These are phyloP conservation scores for Girardinichthys multiradiatus DNA, from an alignment of 2,113 vertebrate genomes.

Conservation along the genomic window DNA sequence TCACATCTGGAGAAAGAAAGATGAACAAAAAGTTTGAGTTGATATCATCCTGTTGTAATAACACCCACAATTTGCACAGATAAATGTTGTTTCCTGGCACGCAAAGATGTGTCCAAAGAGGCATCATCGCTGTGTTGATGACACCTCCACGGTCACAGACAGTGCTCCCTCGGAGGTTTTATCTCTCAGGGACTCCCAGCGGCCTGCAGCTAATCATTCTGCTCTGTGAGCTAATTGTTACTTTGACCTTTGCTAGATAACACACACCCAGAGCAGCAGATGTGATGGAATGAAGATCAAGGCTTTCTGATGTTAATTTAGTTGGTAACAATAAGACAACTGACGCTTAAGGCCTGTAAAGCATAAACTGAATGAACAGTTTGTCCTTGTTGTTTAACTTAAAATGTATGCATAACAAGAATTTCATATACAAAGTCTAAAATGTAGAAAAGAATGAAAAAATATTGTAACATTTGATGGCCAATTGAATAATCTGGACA, in stretches of 20 bases:
- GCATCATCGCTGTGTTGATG: constrained; percentile 22
- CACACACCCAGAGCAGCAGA: constrained; percentile 20
- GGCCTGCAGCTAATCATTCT: constrained; percentile 34
- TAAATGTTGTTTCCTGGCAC: background rate
- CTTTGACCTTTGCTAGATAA: constrained; percentile 27
- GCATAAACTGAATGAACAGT: constrained; percentile 9
- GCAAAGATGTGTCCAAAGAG: constrained; percentile 3
- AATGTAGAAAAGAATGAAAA: constrained; percentile 1
- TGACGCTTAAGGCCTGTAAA: background rate
- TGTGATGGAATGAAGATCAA: constrained; percentile 8
- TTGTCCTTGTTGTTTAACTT: constrained; percentile 12
- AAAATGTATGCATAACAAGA: background rate
- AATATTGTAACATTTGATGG: background rate
- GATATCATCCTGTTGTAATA: constrained; percentile 53
- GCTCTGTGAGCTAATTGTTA: constrained; percentile 48
- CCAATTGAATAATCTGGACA: background rate
- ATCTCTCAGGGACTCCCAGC: constrained; percentile 11
- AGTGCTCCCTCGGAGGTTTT: constrained; percentile 19
- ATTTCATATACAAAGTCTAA: constrained; percentile 3
- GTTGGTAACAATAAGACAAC: background rate
- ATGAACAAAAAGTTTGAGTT: constrained; percentile 39
- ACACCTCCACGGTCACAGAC: constrained; percentile 23
- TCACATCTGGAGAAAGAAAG: constrained; percentile 38
- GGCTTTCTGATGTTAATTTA: background rate
- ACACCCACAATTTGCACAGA: constrained; percentile 10